Evolutionary conservation across 2,888 invertebrate genomes (phyloP), one percentile per base, ranked within the genome.

Genomic region (Cecidostiba fungosa): DNA sequence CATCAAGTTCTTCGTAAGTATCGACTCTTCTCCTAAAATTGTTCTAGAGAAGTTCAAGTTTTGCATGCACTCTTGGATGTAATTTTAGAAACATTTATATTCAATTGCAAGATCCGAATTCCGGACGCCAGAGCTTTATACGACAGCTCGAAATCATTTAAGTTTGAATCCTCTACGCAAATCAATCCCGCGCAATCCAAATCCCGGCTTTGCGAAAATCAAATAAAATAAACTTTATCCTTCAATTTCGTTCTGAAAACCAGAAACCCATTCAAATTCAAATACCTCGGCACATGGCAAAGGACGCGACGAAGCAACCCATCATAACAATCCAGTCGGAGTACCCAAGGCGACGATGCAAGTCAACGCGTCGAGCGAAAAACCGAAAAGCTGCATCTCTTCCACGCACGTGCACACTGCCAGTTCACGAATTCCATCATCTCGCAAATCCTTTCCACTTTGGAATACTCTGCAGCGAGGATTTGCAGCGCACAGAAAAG

Each of bases 381-480:
- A 73, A 73, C 39, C 73, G 43, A 43, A 73, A 47, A 73, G 47
- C 73, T 43, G 73, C 23, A 73, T n/a, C 47, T 5, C 43, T 23
- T n/a, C 77, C 36, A 3, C 54, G 36, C 43, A 16, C 43, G 23
- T 23, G 77, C 29, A 32, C 23, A 32, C 32, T 29, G 14, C 5
- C 14, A 50, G 26, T 14, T 74, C 29, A 23, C 26, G 39, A 54
- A 72, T 77, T 72, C 77, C 72, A 59, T 76, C 76, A n/a, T 14
- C 16, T 19, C 69, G 39, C 62, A 72, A 83, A 83, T 83, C 72
- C 59, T 72, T 62, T 16, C 72, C 70, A 77, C 72, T 77, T 72
- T 77, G 26, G 59, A 43, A 72, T 39, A 29, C 29, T 5, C 16
- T 39, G 50, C 59, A 43, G 16, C 29, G 16, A 8, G 50, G 70